Base-by-base conservation (phyloP, 2,888 invertebrate genomes). In the Drosophila macrospina region DNA sequence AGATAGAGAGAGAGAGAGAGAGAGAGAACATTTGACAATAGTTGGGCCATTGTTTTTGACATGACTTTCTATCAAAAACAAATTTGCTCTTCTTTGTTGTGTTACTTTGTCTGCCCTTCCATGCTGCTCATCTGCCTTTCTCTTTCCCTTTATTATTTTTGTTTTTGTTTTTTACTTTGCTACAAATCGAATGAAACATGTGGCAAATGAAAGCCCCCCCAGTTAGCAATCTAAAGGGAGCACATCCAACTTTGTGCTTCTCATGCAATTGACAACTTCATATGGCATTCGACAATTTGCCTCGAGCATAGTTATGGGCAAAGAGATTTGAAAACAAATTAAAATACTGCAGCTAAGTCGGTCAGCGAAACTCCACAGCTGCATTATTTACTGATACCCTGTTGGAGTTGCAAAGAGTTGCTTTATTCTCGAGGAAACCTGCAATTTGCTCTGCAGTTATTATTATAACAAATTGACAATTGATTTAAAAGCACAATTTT, bases 1-100 rank as follows among this genome's bases (percentile, higher is more conserved):
- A 5, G n/a, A n/a, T n/a, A 5, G 5, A 41, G 50, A 76, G 63
- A 64, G 37, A 52, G 41, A 70, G 37, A 37, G 28, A 26, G 15
- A 44, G 10, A 13, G 20, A 37, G 13, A 36, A 6, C 26, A 20
- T 72, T 75, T 80, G 78, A 81, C 89, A 85, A 86, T 87, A 89
- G 82, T 89, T 78, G 82, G 62, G 65, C 82, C 82, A 85, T 85
- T 85, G 85, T 89, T 85, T 89, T 77, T 89, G 89, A 85, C 85
- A 89, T 89, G 85, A 72, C 82, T 89, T 85, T 87, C 85, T 79
- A 89, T 85, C 89, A 89, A 85, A 89, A 81, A 78, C 89, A 79
- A 82, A 89, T 85, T 85, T 89, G 73, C 67, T 74, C 74, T 74
- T 85, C 86, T 78, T 87, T 85, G 83, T 85, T 75, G 69, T 61